Base-by-base conservation (phyloP, 2,888 invertebrate species). In the Acanthacorydalis orientalis region DNA sequence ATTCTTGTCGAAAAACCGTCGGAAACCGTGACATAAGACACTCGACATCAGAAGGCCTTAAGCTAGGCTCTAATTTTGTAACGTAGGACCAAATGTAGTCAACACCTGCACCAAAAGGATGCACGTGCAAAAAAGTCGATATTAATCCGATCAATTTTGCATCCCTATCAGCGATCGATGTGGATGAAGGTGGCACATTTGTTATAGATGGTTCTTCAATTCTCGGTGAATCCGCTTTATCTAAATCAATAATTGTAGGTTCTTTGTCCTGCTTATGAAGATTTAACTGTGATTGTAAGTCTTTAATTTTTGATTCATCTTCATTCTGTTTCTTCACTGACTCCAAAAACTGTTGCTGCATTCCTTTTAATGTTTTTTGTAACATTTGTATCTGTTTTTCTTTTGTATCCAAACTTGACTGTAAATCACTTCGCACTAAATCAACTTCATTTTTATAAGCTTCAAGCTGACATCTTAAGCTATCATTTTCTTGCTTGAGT, bases 381-480 rank as follows among this genome's bases (percentile, higher is more conserved):
- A 83, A 59, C 60, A 77, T 68, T 63, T 82, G 80, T 53, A 90
- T 78, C 64, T 91, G 89, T 57, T 87, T 84, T 15, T 89, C 88
- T 61, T 89, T 88, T 50, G 82, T 78, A 50, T 88, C 85, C 54
- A 85, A 70, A 57, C 86, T 85, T 48, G 78, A 74, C 60, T 81
- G 78, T 42, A 80, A 74, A 59, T 92, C 92, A 31, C 79, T 75
- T 60, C 89, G 86, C 23, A 91, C 75, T 35, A 92, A 73, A 56
- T 88, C 89, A 44, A 91, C 84, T 71, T 95, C 93, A 65, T 92
- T 92, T 64, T 90, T 90, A 60, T 89, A 90, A 0, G 92, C 93
- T 65, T 92, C 92, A 57, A 93, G 64, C 68, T 91, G 89, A 65
- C 91, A 92, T 51, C 84, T 78, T 32, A 95, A 70, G 54, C 84